phyloP scores from a whole-genome alignment of 2,113 vertebrate genomes.

The Triplophysa dalaica region DNA sequence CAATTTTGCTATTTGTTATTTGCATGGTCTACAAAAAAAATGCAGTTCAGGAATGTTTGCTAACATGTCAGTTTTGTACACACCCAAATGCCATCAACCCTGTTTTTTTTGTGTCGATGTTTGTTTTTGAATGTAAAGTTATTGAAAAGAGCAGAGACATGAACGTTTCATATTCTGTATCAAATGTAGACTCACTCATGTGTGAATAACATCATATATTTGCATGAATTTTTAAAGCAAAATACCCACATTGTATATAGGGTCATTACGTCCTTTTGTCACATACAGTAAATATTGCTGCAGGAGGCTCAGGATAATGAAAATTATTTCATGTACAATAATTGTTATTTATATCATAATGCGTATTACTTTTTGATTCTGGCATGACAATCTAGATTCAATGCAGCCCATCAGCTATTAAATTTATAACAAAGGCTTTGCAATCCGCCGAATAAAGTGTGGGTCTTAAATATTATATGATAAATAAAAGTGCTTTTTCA shows the following conservation, averaged over 20 bases:
- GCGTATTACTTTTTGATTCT: too few species aligned
- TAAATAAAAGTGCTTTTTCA: too few species aligned
- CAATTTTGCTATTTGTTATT: neutral
- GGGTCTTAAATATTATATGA: too few species aligned
- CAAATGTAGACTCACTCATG: neutral
- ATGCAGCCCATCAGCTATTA: too few species aligned
- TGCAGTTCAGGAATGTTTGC: neutral
- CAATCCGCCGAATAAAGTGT: too few species aligned
- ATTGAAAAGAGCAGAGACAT: neutral
- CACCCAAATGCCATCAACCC: neutral
- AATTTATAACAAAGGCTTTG: too few species aligned
- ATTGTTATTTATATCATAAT: too few species aligned
- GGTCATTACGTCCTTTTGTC: too few species aligned
- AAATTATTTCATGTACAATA: neutral
- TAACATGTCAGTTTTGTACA: neutral
- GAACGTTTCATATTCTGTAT: too few species aligned
- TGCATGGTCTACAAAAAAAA: neutral
- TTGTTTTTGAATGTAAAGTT: neutral
- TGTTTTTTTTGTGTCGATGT: neutral
- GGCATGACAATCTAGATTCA: too few species aligned
- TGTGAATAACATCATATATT: neutral
- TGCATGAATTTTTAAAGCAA: neutral
- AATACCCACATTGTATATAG: neutral
- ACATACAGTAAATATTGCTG: neutral
- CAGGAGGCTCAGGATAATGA: slow-evolving; percentile 23